A percentile compares a stretch with the other conserved stretches of the same genome.
These are phyloP conservation scores for Drosophila busckii DNA, from an alignment of 1,140 invertebrate genomes.

Conservation along the genomic window DNA sequence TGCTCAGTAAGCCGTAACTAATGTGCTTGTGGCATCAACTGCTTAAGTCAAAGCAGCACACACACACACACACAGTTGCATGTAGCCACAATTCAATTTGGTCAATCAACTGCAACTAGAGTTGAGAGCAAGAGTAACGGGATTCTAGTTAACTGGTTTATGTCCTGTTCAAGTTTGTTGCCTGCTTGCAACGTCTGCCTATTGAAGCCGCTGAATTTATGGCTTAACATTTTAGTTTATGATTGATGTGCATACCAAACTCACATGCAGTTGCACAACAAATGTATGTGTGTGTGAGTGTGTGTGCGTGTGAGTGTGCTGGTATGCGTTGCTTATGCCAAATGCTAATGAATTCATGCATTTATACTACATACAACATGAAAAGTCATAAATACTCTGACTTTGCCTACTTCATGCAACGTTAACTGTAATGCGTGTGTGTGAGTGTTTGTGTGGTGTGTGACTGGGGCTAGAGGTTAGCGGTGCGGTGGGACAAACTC, in stretches of 20 bases:
- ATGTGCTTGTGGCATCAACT: no score
- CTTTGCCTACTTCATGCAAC: constrained; percentile 62
- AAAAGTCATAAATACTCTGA: constrained; percentile 64
- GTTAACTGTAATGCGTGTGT: constrained; percentile 47
- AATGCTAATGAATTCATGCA: constrained; percentile 67
- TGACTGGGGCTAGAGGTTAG: background rate
- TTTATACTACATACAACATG: constrained; percentile 47
- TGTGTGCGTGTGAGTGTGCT: constrained; percentile 3
- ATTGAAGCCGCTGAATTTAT: constrained; percentile 64
- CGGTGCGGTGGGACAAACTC: constrained; percentile 42
- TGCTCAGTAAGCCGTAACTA: no score
- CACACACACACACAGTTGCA: no score
- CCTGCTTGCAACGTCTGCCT: constrained; percentile 32
- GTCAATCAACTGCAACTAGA: constrained; percentile 46
- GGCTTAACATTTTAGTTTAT: constrained; percentile 57
- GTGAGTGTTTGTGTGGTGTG: background rate
- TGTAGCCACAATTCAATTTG: constrained; percentile 53
- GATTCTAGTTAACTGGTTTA: constrained; percentile 12
- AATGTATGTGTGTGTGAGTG: no score
- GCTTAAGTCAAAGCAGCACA: constrained; percentile 9
- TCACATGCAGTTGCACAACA: no score
- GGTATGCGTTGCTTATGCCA: constrained; percentile 45
- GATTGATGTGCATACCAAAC: constrained; percentile 45
- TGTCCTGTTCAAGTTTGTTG: constrained; percentile 1
- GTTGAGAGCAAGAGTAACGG: no score